These are phyloP conservation scores for Columbina picui DNA, from an alignment of 2,113 vertebrate species.

Conservation along the genomic window DNA sequence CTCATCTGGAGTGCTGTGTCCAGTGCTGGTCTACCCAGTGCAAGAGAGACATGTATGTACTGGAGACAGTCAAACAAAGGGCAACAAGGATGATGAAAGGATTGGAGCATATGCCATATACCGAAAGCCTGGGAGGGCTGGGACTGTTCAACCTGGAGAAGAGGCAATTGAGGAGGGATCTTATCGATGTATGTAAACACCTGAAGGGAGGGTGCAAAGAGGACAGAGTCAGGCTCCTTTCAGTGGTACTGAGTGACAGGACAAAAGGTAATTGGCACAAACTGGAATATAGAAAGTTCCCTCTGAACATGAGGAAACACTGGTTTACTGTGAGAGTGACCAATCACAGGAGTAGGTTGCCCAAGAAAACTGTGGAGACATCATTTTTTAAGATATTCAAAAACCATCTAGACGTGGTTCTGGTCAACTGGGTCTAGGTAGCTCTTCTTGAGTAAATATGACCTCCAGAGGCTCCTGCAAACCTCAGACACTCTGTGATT, in stretches of 20 bases:
- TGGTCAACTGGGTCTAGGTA: not conserved
- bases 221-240: accelerated
- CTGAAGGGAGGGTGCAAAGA: not conserved
- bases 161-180: not conserved
- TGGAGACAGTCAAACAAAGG: not conserved
- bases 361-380: too few species aligned
- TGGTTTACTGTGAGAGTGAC: not conserved
- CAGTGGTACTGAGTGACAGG: not conserved
- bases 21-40: not conserved
- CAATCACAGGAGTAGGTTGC: not conserved
- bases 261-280: not conserved
- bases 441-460: not conserved
- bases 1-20: not conserved
- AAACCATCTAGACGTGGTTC: not conserved
- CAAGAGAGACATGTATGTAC: accelerated
- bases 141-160: not conserved
- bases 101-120: accelerated
- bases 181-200: not conserved
- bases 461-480: not conserved
- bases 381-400: not conserved
- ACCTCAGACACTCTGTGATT: not conserved
- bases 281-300: not conserved
- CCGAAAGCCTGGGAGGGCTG: not conserved
- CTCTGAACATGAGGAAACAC: not conserved
- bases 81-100: not conserved